Evolutionary conservation across 2,888 invertebrate genomes (phyloP).

Genomic region (Xylota sylvarum): DNA sequence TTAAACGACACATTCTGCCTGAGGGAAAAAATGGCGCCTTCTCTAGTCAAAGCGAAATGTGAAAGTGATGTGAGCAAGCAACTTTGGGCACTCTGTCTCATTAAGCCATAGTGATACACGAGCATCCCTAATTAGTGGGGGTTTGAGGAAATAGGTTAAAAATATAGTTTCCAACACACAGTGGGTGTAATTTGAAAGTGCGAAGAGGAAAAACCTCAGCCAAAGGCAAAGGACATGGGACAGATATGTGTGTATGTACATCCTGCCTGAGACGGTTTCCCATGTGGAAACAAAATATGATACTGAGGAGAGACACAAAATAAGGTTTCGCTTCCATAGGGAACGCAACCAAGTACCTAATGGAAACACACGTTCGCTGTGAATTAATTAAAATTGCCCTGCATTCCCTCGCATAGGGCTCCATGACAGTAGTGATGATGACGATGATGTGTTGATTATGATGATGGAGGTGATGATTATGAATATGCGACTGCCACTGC

Average conservation of each 20-base stretch:
- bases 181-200: neutral
- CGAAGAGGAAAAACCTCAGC: conserved; percentile 16
- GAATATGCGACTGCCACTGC: conserved; percentile 8
- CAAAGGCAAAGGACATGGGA: conserved; percentile 22
- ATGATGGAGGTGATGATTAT: conserved; percentile 41
- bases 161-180: conserved; percentile 15
- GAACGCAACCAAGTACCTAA: conserved; percentile 13
- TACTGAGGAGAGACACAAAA: conserved; percentile 25
- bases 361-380: conserved; percentile 63
- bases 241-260: no score
- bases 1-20: conserved; percentile 44
- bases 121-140: conserved; percentile 58
- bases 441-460: conserved; percentile 45
- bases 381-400: conserved; percentile 74
- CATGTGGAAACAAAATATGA: conserved; percentile 45
- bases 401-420: conserved; percentile 38
- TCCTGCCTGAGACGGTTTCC: conserved; percentile 19
- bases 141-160: conserved; percentile 44
- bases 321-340: conserved; percentile 22
- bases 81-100: conserved; percentile 48
- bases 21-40: conserved; percentile 37
- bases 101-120: conserved; percentile 38
- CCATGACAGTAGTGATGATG: conserved; percentile 38
- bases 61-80: conserved; percentile 66
- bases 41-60: conserved; percentile 46